Evolutionary conservation across 2,888 invertebrate species (phyloP).

Genomic region (Epicampocera succincta): DNA sequence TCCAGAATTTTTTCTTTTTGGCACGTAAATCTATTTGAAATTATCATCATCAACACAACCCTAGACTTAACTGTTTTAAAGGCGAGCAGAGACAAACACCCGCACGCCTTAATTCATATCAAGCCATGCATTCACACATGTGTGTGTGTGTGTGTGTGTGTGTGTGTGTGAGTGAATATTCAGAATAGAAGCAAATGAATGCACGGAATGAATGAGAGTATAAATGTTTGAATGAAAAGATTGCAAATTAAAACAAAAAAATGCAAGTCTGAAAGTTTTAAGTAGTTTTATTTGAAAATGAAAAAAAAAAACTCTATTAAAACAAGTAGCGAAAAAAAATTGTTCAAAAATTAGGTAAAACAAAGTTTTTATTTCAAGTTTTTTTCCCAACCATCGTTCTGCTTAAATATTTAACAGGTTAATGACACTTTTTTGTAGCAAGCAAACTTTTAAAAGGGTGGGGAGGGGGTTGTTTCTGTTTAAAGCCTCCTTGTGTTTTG

Average conservation of each 20-base stretch:
- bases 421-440: conserved; percentile 62
- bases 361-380: conserved; percentile 20
- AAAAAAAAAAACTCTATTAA: conserved; percentile 26
- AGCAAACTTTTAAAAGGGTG: conserved; percentile 42
- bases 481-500: neutral
- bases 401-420: conserved; percentile 65
- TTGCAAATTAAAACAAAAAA: neutral
- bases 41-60: conserved; percentile 50
- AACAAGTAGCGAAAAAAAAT: conserved; percentile 27
- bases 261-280: conserved; percentile 12
- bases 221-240: conserved; percentile 34
- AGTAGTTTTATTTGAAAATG: conserved; percentile 16
- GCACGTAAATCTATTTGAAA: conserved; percentile 66
- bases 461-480: conserved; percentile 5
- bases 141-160: neutral
- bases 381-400: conserved; percentile 12
- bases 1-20: conserved; percentile 46
- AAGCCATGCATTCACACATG: neutral
- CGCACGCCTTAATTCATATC: no score
- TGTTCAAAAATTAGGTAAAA: conserved; percentile 51
- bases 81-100: neutral
- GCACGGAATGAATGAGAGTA: neutral
- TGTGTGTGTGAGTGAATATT: neutral
- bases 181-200: neutral
- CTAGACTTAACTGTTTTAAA: conserved; percentile 24